Base-by-base conservation (phyloP, 1,140 invertebrate species). In the Polypedilum pembai region DNA sequence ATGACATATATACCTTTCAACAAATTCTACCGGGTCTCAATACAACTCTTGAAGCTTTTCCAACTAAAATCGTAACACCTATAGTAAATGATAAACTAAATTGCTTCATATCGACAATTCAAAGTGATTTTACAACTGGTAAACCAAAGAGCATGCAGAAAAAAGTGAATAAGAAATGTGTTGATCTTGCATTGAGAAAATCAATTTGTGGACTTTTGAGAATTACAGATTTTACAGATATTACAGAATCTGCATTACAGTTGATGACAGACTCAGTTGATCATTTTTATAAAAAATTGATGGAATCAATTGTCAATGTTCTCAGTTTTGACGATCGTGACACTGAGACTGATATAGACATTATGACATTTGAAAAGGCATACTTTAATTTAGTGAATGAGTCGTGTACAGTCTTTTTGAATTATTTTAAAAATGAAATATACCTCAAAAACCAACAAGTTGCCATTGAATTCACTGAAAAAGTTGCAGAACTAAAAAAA, bases 121-220 rank as follows among this genome's bases (percentile, higher is more conserved):
- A 18, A 10, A 18, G 5, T 8, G 20, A 21, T 10, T 69, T 69
- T 21, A 69, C 65, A 1, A 8, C 15, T 5, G 65, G 65, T 7
- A 69, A 69, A 20, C 65, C 65, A 18, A 69, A 69, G 18, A 18
- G 20, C 7, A 18, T 69, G 7, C 17, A 69, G 10, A 69, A 69
- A 21, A 69, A 33, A 33, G 24, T 69, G 2, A 69, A 69, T 5
- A 69, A 69, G 20, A 69, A 18, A 7, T 69, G 65, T 20, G 65
- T 20, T 1, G 20, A 21, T 8, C 8, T 69, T 5, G 65, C 65
- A 69, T 5, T 69, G 7, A 69, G 17, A 69, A 69, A 69, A 20
- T 69, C 65, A 20, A 69, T 69, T 69, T 69, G 65, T 69, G 65
- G 65, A 20, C 65, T 69, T 18, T n/a, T 21, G 17, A 69, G 65